A percentile compares a stretch with the other conserved stretches of the same genome.
Conservation (phyloP, 2,113 vertebrate species). For the Hemichromis elongatus region DNA sequence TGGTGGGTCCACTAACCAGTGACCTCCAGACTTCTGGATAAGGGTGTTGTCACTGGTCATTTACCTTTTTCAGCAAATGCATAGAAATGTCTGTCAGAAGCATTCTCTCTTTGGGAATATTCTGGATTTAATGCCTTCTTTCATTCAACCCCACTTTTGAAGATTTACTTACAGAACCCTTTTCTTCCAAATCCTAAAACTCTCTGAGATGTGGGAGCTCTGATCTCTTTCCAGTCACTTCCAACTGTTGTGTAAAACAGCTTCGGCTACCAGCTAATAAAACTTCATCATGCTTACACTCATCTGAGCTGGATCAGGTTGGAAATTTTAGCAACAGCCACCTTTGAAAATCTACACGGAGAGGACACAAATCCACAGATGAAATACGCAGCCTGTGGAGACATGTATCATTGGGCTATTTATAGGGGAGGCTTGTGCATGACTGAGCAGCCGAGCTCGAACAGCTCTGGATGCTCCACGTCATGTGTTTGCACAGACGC, state of each 20-base stretch:
- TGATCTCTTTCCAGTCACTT: not conserved
- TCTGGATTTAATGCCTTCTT: not conserved
- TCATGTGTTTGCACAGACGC: constrained; percentile 44
- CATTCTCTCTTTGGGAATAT: not conserved
- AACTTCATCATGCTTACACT: not conserved
- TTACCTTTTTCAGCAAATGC: not conserved
- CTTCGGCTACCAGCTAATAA: not conserved
- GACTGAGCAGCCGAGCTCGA: not conserved
- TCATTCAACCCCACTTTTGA: not conserved
- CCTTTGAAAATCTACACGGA: not conserved
- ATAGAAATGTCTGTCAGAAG: not conserved
- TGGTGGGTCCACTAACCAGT: not conserved
- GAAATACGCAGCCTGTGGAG: not conserved
- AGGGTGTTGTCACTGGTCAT: not conserved
- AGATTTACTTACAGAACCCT: not conserved
- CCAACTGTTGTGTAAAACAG: rapidly evolving
- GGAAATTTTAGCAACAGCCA: not conserved
- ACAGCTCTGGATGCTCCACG: not conserved
- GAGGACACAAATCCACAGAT: not conserved
- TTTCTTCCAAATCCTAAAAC: not conserved
- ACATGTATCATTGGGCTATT: not conserved
- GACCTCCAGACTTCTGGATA: not conserved
- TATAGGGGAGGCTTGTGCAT: constrained; percentile 12
- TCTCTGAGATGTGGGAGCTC: not conserved
- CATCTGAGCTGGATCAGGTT: not conserved